Percentiles rank a stretch among this genome's conserved stretches.
phyloP scores from a whole-genome alignment of 2,797 vertebrate genomes.

The Spinus pinus region DNA sequence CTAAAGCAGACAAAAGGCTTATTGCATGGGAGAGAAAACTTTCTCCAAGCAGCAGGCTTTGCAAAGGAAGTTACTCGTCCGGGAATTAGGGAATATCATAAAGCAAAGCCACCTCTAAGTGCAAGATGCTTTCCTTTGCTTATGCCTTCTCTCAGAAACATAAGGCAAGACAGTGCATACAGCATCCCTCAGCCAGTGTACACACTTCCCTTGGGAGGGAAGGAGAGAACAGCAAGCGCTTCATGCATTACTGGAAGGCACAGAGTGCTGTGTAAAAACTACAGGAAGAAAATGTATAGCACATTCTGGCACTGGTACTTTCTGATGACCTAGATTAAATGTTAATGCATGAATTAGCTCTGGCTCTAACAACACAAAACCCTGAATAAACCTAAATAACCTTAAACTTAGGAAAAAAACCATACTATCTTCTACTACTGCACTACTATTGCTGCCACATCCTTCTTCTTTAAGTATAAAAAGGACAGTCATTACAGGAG shows the following conservation, averaged over 20 bases:
- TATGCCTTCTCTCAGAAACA: not conserved
- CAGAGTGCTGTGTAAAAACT: not conserved
- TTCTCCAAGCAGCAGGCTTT: not conserved
- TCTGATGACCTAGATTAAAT: slow-evolving; percentile 12
- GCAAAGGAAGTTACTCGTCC: not conserved
- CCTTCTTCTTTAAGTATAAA: not conserved
- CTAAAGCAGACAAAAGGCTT: not conserved
- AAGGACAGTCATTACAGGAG: not conserved
- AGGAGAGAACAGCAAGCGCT: not conserved
- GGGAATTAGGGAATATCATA: not conserved
- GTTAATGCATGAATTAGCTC: not conserved
- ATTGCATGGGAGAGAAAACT: not conserved
- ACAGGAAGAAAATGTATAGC: not conserved
- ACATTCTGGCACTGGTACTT: not conserved
- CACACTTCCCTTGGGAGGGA: not conserved
- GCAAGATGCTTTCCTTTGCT: not conserved
- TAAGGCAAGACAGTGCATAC: not conserved
- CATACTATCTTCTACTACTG: not conserved
- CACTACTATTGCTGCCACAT: not conserved
- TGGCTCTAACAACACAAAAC: not conserved
- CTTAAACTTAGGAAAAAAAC: not conserved
- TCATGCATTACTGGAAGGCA: not conserved
- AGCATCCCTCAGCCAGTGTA: not conserved
- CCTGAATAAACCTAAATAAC: slow-evolving; percentile 13
- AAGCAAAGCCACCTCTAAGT: not conserved